Evolutionary conservation across 2,888 invertebrate species (phyloP).

Genomic region (Agonopterix alstromeriana): DNA sequence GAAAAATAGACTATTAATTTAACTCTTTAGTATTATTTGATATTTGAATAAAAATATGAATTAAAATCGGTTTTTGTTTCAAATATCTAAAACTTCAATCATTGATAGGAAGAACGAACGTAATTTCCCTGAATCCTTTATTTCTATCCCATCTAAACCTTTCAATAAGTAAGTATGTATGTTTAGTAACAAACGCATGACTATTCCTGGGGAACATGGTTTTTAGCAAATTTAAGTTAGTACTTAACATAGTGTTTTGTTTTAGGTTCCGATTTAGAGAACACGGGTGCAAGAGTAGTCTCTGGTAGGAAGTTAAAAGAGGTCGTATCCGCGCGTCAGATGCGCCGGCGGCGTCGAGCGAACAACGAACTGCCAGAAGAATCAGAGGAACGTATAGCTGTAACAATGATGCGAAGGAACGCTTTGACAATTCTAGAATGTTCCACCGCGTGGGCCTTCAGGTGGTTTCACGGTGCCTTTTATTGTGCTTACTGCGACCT

Average conservation of each 20-base stretch:
- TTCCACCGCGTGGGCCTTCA: constrained; percentile 65
- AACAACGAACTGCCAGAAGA: constrained; percentile 62
- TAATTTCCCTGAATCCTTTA: too few species aligned
- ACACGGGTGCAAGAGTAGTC: constrained; percentile 30
- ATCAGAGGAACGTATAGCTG: constrained; percentile 56
- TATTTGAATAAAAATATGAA: too few species aligned
- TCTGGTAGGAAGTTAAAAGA: constrained; percentile 57
- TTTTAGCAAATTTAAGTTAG: too few species aligned
- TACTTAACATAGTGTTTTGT: constrained; percentile 21
- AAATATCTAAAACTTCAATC: too few species aligned
- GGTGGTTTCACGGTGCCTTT: constrained; percentile 60
- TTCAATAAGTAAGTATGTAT: too few species aligned
- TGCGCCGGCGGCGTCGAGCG: constrained; percentile 60
- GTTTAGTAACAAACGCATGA: too few species aligned
- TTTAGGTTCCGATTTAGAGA: constrained; percentile 61
- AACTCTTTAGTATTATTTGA: too few species aligned
- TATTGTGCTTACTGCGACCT: constrained; percentile 60
- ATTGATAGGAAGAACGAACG: too few species aligned
- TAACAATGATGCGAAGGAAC: constrained; percentile 65
- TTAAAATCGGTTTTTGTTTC: too few species aligned
- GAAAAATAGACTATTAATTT: constrained; percentile 7
- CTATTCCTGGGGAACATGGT: too few species aligned
- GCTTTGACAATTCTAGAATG: constrained; percentile 53
- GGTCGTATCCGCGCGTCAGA: constrained; percentile 57
- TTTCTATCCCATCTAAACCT: too few species aligned